phyloP scores from a whole-genome alignment of 1,140 invertebrate species.

The Melipona quadrifasciata region DNA sequence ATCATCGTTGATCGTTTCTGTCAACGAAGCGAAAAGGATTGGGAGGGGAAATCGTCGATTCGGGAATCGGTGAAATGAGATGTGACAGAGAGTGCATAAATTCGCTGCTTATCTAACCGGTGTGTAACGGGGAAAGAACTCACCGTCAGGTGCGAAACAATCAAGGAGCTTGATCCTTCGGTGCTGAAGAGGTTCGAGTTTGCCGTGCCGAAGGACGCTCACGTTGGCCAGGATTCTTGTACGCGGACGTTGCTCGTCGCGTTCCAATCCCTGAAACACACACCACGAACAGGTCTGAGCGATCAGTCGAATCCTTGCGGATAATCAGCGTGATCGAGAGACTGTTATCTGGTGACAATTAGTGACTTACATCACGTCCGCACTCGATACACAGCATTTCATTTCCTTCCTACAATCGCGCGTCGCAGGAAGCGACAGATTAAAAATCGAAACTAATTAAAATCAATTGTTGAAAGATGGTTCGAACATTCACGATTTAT shows the following conservation, averaged over 20 bases:
- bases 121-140: conserved; percentile 59
- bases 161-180: conserved; percentile 77
- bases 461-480: background rate
- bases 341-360: conserved; percentile 55
- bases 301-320: conserved; percentile 60
- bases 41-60: background rate
- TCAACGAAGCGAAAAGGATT: background rate
- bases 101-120: conserved; percentile 36
- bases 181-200: conserved; percentile 75
- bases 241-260: conserved; percentile 80
- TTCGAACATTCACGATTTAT: no score
- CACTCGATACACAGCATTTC: background rate
- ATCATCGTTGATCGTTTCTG: background rate
- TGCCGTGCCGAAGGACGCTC: conserved; percentile 76
- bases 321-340: conserved; percentile 56
- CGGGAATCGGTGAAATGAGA: background rate
- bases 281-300: conserved; percentile 63
- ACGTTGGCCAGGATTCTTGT: conserved; percentile 82
- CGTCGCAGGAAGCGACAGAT: no score
- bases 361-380: conserved; percentile 29
- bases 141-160: conserved; percentile 77
- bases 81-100: background rate
- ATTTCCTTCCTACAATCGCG: no score
- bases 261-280: conserved; percentile 82
- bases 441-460: background rate